Evolutionary conservation across 2,888 invertebrate species (phyloP).

Genomic region (Podabrus alpinus): DNA sequence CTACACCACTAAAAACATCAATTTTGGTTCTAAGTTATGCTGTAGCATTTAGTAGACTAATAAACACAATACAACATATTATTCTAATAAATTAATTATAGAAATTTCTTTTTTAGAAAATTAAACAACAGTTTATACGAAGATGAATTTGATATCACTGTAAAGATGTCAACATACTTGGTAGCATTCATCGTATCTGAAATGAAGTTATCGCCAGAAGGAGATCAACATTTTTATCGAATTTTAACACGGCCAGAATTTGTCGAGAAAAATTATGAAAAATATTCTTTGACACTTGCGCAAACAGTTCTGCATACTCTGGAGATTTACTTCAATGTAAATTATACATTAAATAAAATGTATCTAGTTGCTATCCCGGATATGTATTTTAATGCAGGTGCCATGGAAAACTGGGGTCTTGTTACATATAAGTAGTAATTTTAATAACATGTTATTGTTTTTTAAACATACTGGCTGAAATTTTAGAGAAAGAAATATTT

Average conservation of each 20-base stretch:
- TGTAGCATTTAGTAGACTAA: too few relatives aligned
- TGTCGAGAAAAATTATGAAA: not conserved
- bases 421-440: not conserved
- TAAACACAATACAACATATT: too few relatives aligned
- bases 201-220: not conserved
- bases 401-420: slow-evolving; percentile 12
- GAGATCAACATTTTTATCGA: not conserved
- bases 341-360: not conserved
- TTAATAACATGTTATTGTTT: not conserved
- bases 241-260: not conserved
- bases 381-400: not conserved
- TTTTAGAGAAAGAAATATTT: not conserved
- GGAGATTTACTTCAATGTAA: not conserved
- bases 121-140: not conserved
- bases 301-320: not conserved
- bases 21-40: too few relatives aligned
- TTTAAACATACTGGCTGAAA: not conserved
- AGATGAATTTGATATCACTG: not conserved
- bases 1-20: too few relatives aligned
- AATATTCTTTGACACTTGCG: slow-evolving; percentile 58
- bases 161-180: not conserved
- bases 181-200: slow-evolving; percentile 73
- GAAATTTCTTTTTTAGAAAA: not conserved
- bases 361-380: not conserved
- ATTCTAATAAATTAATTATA: too few relatives aligned